These are phyloP conservation scores for Diorhabda elongata DNA, from an alignment of 1,140 invertebrate species.

Conservation along the genomic window DNA sequence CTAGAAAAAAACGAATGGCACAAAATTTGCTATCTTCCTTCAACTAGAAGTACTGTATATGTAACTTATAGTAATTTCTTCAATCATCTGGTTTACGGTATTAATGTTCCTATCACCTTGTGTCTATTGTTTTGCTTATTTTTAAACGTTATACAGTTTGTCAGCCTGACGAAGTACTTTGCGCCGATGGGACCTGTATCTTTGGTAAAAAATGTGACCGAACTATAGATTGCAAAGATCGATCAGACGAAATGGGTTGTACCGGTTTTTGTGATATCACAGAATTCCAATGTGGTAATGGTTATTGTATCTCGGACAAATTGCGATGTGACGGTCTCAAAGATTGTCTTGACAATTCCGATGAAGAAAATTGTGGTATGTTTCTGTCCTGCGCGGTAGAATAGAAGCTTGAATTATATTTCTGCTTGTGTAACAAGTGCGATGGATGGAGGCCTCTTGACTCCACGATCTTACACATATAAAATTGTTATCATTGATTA, in stretches of 20 bases:
- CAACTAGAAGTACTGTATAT: too few species aligned
- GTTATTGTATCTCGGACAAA: conserved; percentile 48
- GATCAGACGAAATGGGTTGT: conserved; percentile 55
- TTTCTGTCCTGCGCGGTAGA: conserved; percentile 4
- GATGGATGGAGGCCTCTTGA: too few species aligned
- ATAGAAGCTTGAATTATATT: too few species aligned
- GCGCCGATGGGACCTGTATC: conserved; percentile 59
- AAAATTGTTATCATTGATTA: too few species aligned
- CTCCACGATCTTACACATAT: too few species aligned
- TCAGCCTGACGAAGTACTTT: conserved; percentile 56
- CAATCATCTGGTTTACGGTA: too few species aligned
- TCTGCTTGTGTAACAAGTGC: too few species aligned
- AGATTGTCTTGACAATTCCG: conserved; percentile 53
- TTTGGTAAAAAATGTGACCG: conserved; percentile 50
- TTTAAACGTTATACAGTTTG: conserved; percentile 41
- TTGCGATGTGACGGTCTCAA: conserved; percentile 50
- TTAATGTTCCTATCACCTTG: too few species aligned
- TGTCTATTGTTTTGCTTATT: too few species aligned
- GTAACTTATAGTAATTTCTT: too few species aligned
- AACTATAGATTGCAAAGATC: conserved; percentile 51
- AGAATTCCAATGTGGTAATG: conserved; percentile 56
- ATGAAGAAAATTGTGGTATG: conserved; percentile 50
- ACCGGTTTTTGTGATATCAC: conserved; percentile 49
- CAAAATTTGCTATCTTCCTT: too few species aligned
- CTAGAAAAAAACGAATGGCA: too few species aligned